These are phyloP conservation scores for Helogale parvula DNA, from an alignment of 2,113 vertebrate species.

Conservation along the genomic window DNA sequence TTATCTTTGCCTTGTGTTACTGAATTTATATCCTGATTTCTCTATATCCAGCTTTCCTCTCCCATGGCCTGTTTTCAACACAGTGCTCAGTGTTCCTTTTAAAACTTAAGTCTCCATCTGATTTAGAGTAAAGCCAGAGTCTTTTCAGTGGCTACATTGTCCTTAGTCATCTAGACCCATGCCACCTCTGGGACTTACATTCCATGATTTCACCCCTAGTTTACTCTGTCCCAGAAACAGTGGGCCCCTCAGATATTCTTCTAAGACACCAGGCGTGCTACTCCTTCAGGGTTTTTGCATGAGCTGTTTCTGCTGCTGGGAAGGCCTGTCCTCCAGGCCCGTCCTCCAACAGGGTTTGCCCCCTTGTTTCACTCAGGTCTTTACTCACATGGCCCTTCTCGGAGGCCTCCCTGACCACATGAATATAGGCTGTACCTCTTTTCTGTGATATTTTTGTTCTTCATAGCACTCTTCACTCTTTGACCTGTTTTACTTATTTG, in stretches of 20 bases:
- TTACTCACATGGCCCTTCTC: not conserved
- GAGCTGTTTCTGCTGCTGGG: not conserved
- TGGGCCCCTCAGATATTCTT: not conserved
- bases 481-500: not conserved
- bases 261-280: not conserved
- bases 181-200: not conserved
- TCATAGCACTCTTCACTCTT: not conserved
- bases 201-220: not conserved
- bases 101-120: not conserved
- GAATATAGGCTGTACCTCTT: not conserved
- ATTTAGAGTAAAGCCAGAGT: not conserved
- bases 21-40: not conserved
- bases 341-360: not conserved
- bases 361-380: not conserved
- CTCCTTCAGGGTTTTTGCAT: not conserved
- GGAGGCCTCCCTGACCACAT: not conserved
- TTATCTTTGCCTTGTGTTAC: not conserved
- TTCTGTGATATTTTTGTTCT: not conserved
- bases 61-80: not conserved
- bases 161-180: not conserved
- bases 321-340: not conserved
- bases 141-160: not conserved
- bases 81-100: not conserved
- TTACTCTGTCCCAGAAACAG: not conserved
- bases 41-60: not conserved